Evolutionary conservation across 2,797 vertebrate genomes (phyloP).

Genomic region (Atherinosoma microstoma): DNA sequence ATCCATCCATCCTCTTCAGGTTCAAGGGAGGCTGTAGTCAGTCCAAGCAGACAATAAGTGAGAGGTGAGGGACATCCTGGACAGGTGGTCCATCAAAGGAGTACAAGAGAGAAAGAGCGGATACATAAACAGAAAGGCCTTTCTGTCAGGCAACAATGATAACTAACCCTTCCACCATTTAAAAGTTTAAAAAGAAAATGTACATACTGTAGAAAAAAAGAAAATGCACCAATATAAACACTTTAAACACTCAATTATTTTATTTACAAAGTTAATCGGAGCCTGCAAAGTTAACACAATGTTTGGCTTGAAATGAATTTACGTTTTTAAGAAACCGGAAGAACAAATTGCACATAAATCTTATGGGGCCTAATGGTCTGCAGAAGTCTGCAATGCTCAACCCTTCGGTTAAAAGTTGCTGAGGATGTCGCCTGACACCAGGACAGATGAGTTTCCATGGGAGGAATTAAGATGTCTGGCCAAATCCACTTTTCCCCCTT

Average conservation of each 20-base stretch:
- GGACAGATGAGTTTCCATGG: conserved; percentile 83
- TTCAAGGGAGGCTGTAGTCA: too few relatives aligned
- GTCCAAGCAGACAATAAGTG: too few relatives aligned
- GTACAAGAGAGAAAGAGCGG: too few relatives aligned
- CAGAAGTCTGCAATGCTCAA: conserved; percentile 53
- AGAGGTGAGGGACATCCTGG: too few relatives aligned
- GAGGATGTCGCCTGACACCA: conserved; percentile 81
- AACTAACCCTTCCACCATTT: too few relatives aligned
- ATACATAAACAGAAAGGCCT: too few relatives aligned
- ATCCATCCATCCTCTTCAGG: too few relatives aligned
- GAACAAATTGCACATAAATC: conserved; percentile 49
- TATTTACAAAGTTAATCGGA: not conserved
- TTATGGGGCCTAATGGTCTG: conserved; percentile 56
- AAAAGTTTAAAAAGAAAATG: too few relatives aligned
- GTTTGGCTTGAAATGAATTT: not conserved
- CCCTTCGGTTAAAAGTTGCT: conserved; percentile 72
- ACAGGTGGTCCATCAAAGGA: too few relatives aligned
- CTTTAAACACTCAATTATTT: not conserved
- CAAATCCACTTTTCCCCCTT: conserved; percentile 84
- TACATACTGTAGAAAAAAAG: too few relatives aligned
- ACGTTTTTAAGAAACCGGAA: conserved; percentile 50
- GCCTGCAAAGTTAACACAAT: not conserved
- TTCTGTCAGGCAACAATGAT: too few relatives aligned
- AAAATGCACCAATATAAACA: too few relatives aligned
- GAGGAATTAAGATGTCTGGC: conserved; percentile 83